Base-by-base conservation (phyloP, 2,888 invertebrate species). In the Drosophila helvetica region DNA sequence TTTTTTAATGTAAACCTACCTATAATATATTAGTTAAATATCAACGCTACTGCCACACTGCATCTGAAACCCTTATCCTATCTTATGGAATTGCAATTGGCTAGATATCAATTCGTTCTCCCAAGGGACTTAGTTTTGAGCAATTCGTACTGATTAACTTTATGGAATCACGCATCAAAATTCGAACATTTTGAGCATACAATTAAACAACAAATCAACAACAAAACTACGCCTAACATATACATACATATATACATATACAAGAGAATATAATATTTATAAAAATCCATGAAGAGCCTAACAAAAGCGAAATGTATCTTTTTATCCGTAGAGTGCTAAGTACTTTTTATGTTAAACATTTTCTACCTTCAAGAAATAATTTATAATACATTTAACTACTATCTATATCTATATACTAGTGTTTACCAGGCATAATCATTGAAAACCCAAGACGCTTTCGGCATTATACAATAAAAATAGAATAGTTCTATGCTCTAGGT, bases 111-210 rank as follows among this genome's bases (percentile, higher is more conserved):
- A 33, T 5, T 33, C 12, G 5, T 33, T 15, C 8, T 27, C 8
- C 27, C 27, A 27, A 27, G 12, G 33, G 33, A 12, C 33, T 33
- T 33, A 5, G 33, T 33, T 83, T 61, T 57, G 53, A 73, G 70
- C 62, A 78, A 83, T 60, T 88, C 65, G 83, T 83, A 86, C 86
- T 86, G 86, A 86, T 88, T 89, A 66, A 86, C 55, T 78, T 79
- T 74, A 79, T 58, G 67, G 66, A 53, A 55, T 15, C 38, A 63
- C 64, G 22, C 58, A 62, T 70, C 55, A 77, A 71, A 75, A 74
- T 69, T 60, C 73, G 62, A 75, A 74, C 62, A 83, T 58, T 58
- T 71, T 65, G 65, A 61, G 33, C 68, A 73, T 61, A 76, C 59
- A 73, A 61, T 55, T 42, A 51, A 50, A 59, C 17, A 30, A 38